Conservation (phyloP, 2,888 invertebrate species). For the Hyposoter dolosus region DNA sequence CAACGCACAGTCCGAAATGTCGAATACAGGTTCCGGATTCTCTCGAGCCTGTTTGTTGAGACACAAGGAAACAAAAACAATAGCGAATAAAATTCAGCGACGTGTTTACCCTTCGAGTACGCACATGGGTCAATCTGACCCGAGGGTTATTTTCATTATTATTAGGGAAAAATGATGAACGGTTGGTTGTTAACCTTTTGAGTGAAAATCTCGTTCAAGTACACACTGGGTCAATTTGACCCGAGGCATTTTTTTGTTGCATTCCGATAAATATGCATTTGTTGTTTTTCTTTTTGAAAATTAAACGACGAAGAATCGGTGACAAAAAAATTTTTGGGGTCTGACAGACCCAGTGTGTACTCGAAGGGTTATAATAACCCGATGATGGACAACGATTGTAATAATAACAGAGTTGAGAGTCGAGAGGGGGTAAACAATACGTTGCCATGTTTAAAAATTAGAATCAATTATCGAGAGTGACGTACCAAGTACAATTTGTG, state of each 20-base stretch:
- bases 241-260: too few species aligned
- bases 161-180: too few species aligned
- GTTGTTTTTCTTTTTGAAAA: too few species aligned
- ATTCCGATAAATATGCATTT: too few species aligned
- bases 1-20: constrained; percentile 92
- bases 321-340: too few species aligned
- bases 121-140: not conserved
- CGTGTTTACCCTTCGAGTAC: too few species aligned
- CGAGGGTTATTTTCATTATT: not conserved
- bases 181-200: too few species aligned
- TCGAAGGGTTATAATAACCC: not conserved
- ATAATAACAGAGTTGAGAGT: not conserved
- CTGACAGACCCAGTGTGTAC: too few species aligned
- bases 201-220: too few species aligned
- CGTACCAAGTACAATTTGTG: constrained; percentile 87
- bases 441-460: not conserved
- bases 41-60: constrained; percentile 87
- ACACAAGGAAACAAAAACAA: constrained; percentile 47
- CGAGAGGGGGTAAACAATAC: not conserved
- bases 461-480: constrained; percentile 62
- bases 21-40: constrained; percentile 93
- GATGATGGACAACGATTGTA: not conserved
- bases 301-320: not conserved
- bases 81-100: not conserved
- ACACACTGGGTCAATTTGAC: too few species aligned